phyloP scores from a whole-genome alignment of 2,113 vertebrate genomes.

The Sylvia atricapilla region DNA sequence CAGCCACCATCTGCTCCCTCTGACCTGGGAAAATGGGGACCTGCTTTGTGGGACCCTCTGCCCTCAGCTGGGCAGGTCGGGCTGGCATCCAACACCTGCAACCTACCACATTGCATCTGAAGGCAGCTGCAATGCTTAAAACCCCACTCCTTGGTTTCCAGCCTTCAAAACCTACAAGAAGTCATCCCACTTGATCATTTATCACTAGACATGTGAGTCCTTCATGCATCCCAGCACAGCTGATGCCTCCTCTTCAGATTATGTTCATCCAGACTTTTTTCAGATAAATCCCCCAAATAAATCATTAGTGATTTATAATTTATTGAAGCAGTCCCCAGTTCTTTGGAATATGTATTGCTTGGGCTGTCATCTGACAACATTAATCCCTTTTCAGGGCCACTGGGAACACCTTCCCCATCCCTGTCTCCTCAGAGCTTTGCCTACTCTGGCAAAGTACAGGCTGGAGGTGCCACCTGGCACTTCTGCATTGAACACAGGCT shows the following conservation, averaged over 20 bases:
- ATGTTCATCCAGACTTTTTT: neutral
- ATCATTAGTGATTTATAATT: constrained; percentile 5
- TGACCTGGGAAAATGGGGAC: fast-evolving
- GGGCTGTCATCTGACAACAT: constrained; percentile 12
- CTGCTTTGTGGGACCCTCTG: neutral
- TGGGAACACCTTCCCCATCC: neutral
- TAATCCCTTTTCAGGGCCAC: neutral
- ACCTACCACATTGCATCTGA: fast-evolving
- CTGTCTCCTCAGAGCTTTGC: neutral
- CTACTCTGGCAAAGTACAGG: neutral
- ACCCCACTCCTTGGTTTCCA: neutral
- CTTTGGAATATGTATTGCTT: neutral
- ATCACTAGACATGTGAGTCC: neutral
- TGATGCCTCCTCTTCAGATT: neutral
- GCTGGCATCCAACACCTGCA: neutral
- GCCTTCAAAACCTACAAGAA: neutral
- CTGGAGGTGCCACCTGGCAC: constrained; percentile 22
- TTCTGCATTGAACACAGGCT: neutral
- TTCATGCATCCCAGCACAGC: neutral
- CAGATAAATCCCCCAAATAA: constrained; percentile 12
- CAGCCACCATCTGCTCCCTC: neutral
- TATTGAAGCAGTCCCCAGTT: neutral
- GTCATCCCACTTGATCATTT: neutral
- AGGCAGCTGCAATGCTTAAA: neutral
- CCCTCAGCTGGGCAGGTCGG: fast-evolving